Evolutionary conservation across 2,888 invertebrate genomes (phyloP), one percentile per base, ranked within the genome.

Genomic region (Dugesia japonica): DNA sequence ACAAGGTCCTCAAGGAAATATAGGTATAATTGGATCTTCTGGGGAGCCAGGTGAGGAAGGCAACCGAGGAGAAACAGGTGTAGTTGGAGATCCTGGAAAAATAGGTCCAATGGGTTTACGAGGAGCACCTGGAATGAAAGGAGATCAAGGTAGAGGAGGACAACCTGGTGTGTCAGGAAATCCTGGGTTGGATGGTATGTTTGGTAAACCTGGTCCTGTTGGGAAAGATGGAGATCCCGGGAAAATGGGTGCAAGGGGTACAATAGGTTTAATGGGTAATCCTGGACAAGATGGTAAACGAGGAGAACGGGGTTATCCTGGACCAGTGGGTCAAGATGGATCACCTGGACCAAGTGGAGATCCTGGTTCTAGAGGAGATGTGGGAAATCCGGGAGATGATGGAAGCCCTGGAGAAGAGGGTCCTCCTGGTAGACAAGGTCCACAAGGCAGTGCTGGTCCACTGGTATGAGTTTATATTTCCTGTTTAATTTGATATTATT

Each of bases 21-120:
- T 23, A 13, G 75, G 75, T 26, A 9, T n/a, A 1, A 20, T 23
- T 74, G 75, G 75, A 4, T n/a, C 71, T 27, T 72, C 75, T 13
- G 78, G 78, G 0, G 9, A 28, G 26, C 71, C 72, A 1, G 78
- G 78, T 1, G 33, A n/a, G 17, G 28, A 28, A 4, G 79, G 79
- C 27, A 28, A 73, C 13, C 23, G 56, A 20, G 79, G 79, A 1
- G 15, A 27, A 9, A 17, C 28, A 9, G 75, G 72, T 23, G 23
- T 26, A 23, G 13, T 20, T 17, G 75, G 75, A 1, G 26, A 73
- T 56, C 23, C 42, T 15, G 75, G 72, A 26, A 23, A n/a, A 23
- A 23, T 9, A 9, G 75, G 71, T 74, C 26, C 74, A 27, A 9
- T 23, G 28, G 76, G 76, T 31, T 17, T 17, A 28, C 75, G 27